Conservation (phyloP, 2,888 invertebrate genomes). For the Athalia rosae region DNA sequence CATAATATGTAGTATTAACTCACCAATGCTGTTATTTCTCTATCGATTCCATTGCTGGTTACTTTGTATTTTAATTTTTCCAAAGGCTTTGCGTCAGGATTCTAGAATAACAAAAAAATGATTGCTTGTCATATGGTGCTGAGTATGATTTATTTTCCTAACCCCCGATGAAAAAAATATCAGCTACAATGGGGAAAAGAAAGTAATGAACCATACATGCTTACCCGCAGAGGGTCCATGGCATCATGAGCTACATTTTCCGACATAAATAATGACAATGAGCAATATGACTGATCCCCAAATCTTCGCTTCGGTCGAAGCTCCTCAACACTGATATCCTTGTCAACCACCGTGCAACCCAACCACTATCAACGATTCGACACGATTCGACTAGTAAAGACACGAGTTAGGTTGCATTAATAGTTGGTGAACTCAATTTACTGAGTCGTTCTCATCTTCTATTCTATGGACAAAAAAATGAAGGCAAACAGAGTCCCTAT, state of each 20-base stretch:
- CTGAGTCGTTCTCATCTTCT: no score
- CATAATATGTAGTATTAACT: constrained; percentile 58
- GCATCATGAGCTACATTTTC: constrained; percentile 50
- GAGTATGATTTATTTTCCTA: constrained; percentile 16
- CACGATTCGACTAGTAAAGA: no score
- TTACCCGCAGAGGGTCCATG: constrained; percentile 57
- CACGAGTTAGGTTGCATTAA: no score
- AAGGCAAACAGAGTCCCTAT: no score
- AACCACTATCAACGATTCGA: no score
- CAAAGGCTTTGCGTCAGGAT: constrained; percentile 65
- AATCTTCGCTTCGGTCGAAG: no score
- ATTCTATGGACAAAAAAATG: no score
- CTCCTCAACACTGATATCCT: no score
- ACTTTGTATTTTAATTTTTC: constrained; percentile 72
- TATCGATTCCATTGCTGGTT: constrained; percentile 75
- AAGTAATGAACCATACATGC: background rate
- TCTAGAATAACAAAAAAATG: constrained; percentile 54
- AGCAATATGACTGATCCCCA: constrained; percentile 9
- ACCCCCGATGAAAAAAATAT: background rate
- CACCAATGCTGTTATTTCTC: constrained; percentile 80
- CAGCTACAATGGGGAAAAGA: background rate
- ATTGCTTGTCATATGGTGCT: constrained; percentile 26
- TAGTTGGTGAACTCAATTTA: no score
- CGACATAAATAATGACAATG: constrained; percentile 52
- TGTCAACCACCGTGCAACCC: no score